Conservation (phyloP, 2,797 vertebrate species). For the Hapalemur alaotrensis region DNA sequence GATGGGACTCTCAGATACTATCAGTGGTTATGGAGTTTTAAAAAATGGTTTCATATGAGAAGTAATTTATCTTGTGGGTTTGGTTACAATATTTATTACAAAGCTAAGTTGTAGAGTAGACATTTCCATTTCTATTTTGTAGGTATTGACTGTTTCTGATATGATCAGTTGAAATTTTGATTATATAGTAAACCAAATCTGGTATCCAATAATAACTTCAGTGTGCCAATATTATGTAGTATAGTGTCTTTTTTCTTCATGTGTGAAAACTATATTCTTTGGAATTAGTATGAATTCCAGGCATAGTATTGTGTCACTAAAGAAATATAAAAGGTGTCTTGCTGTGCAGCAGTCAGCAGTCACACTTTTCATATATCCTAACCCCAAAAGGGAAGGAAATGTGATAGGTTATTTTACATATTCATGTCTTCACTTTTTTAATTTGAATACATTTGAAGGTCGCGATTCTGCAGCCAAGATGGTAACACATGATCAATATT, state of each 20-base stretch:
- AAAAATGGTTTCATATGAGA: conserved; percentile 12
- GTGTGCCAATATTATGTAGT: background rate
- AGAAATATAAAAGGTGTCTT: background rate
- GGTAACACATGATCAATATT: background rate
- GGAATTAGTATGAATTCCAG: background rate
- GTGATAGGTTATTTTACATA: background rate
- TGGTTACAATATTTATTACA: conserved; percentile 23
- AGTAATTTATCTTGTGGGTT: background rate
- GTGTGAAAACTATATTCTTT: background rate
- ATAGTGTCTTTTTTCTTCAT: background rate
- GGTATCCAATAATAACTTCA: background rate
- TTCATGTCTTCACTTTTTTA: conserved; percentile 9
- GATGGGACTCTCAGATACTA: background rate
- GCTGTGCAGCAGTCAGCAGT: background rate
- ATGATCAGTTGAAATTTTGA: background rate
- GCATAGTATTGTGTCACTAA: background rate
- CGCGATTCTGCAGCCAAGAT: background rate
- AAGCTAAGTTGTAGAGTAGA: background rate
- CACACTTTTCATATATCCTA: background rate
- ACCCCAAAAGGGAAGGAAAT: background rate
- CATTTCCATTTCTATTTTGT: conserved; percentile 12
- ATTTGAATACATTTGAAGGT: background rate
- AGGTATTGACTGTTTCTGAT: background rate
- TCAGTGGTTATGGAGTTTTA: background rate
- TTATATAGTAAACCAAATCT: background rate